These are phyloP conservation scores for Ondatra zibethicus DNA, from an alignment of 2,113 vertebrate genomes.

Conservation along the genomic window DNA sequence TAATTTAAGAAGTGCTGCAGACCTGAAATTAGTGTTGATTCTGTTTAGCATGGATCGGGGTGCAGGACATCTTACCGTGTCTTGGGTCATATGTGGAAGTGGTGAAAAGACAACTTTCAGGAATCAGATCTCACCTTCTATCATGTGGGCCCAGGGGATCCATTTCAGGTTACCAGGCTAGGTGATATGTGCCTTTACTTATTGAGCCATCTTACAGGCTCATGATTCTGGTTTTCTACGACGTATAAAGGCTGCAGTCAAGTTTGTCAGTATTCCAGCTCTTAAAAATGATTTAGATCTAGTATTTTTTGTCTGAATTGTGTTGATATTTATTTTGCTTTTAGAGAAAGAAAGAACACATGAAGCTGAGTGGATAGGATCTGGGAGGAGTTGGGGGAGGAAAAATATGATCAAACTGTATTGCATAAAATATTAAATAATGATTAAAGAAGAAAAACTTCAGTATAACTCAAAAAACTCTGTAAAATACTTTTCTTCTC, in stretches of 20 bases:
- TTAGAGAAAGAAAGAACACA: neutral
- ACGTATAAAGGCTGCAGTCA: neutral
- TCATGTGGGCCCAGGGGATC: neutral
- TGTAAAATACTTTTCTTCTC: neutral
- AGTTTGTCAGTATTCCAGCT: neutral
- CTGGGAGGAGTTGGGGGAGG: neutral
- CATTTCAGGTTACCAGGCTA: neutral
- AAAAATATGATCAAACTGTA: neutral
- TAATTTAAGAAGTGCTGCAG: slow-evolving; percentile 29
- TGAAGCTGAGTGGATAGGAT: neutral
- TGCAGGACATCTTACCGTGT: neutral
- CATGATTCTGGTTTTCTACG: neutral
- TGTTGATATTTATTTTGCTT: neutral
- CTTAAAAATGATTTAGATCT: neutral
- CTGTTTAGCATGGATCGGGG: neutral
- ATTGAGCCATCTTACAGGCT: neutral
- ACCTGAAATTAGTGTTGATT: neutral
- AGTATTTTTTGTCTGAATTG: neutral
- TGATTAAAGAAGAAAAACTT: neutral
- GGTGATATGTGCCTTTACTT: neutral
- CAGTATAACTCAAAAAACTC: neutral
- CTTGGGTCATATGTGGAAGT: neutral
- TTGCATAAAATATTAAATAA: neutral
- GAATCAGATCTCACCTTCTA: neutral
- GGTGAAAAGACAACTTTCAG: neutral